Base-by-base conservation (phyloP, 1,140 invertebrate genomes). In the Glomeris maerens region DNA sequence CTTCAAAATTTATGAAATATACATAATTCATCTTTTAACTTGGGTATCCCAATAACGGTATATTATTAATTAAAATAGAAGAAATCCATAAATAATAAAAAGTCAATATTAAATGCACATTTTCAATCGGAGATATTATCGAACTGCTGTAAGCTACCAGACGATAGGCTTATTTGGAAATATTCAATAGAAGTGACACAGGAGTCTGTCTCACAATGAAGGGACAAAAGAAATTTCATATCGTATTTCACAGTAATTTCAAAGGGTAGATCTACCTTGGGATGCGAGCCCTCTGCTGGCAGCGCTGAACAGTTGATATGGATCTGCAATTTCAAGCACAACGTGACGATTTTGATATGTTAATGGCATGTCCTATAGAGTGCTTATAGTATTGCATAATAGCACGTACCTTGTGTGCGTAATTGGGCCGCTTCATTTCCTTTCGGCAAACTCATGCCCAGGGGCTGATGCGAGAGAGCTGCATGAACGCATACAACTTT, bases 221-320 rank as follows among this genome's bases (percentile, higher is more conserved):
- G 5, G 5, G 21, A 42, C n/a, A 42, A 17, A 42, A 17, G 23
- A 7, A 42, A 42, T 42, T 42, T 13, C 10, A 42, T 13, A 4
- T n/a, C 23, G 41, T 10, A 7, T 42, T 42, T 42, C n/a, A 21
- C 5, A 42, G 5, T 5, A 42, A 42, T 42, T 4, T 42, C 5
- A 51, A n/a, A 48, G n/a, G n/a, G 31, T n/a, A 44, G 5, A 22
- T 27, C 53, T 54, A 58, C 57, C 57, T 53, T 58, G 57, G 29
- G 57, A 56, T 21, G 55, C 57, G 45, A 58, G 39, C 36, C 54
- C 20, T 39, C 57, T 58, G 14, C 55, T 57, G 17, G 57, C 57
- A 10, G 57, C 57, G 48, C 57, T 55, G 23, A 58, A 41, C n/a
- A 58, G 29, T 29, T 58, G 57, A 39, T 58, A 58, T 2, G 57